A percentile compares a stretch with the other conserved stretches of the same genome.
Evolutionary conservation across 1,140 invertebrate genomes (phyloP).

Genomic region (Chymomyza costata): DNA sequence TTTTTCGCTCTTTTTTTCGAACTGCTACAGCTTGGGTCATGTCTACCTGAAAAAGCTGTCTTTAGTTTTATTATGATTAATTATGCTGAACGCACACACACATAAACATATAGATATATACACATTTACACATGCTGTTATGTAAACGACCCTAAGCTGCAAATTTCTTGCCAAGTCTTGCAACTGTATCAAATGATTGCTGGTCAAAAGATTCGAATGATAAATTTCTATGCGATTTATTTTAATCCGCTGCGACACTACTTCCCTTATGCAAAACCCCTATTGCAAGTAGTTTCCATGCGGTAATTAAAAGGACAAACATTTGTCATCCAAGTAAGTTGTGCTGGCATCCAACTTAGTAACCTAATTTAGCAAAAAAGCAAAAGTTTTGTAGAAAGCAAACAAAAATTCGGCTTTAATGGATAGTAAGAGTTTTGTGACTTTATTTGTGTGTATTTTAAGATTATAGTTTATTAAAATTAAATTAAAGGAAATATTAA

Average conservation of each 20-base stretch:
- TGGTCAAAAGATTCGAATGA: conserved; percentile 53
- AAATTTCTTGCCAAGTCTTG: conserved; percentile 63
- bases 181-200: conserved; percentile 57
- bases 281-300: conserved; percentile 45
- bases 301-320: conserved; percentile 72
- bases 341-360: conserved; percentile 54
- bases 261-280: neutral
- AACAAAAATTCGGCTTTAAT: no score
- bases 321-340: conserved; percentile 50
- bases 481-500: no score
- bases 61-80: conserved; percentile 68
- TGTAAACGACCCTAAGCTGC: conserved; percentile 52
- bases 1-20: conserved; percentile 18
- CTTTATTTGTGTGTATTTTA: no score
- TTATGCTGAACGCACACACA: conserved; percentile 37
- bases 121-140: conserved; percentile 14
- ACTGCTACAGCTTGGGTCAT: no score
- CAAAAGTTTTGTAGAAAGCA: conserved; percentile 42
- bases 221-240: conserved; percentile 69
- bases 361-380: conserved; percentile 58
- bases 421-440: no score
- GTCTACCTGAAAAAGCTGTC: conserved; percentile 27
- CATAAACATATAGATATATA: conserved; percentile 7
- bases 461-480: no score
- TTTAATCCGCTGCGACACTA: conserved; percentile 60